Percentiles rank a stretch among this genome's conserved stretches.
phyloP scores from a whole-genome alignment of 2,888 invertebrate genomes.

The Autographa pulchrina region DNA sequence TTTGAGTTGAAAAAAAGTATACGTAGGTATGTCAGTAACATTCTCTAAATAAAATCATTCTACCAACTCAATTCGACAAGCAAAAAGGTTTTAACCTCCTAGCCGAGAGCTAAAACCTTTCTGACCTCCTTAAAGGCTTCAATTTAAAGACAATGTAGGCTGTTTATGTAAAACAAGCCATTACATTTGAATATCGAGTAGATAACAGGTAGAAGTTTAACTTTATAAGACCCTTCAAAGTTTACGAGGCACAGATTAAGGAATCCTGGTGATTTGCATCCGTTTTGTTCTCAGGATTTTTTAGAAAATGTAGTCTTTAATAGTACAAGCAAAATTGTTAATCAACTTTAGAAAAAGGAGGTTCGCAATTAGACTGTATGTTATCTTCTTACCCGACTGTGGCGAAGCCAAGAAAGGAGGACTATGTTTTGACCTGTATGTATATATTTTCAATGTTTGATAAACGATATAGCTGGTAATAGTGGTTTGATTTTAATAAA shows the following conservation, averaged over 20 bases:
- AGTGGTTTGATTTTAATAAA: no score
- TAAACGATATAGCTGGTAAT: no score
- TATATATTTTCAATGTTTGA: no score
- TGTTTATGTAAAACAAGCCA: constrained; percentile 29
- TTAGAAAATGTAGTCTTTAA: background rate
- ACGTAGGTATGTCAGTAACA: background rate
- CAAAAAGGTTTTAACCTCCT: background rate
- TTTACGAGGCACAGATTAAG: background rate
- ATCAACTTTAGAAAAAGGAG: no score
- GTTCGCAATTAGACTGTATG: no score
- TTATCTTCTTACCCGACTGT: no score
- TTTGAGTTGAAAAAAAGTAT: no score
- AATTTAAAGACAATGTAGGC: constrained; percentile 17
- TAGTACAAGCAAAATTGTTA: no score
- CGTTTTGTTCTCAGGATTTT: background rate
- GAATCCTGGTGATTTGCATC: background rate
- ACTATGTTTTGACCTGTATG: no score
- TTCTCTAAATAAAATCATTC: background rate
- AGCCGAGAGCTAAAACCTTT: background rate
- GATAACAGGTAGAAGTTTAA: constrained; percentile 2
- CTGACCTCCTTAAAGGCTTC: background rate
- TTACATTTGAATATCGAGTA: constrained; percentile 41
- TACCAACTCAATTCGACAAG: background rate
- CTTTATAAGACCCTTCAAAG: constrained; percentile 11
- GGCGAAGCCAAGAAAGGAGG: no score